Percentiles rank a stretch among this genome's conserved stretches.
Evolutionary conservation across 2,113 vertebrate species (phyloP).

Genomic region (Tinamus guttatus): DNA sequence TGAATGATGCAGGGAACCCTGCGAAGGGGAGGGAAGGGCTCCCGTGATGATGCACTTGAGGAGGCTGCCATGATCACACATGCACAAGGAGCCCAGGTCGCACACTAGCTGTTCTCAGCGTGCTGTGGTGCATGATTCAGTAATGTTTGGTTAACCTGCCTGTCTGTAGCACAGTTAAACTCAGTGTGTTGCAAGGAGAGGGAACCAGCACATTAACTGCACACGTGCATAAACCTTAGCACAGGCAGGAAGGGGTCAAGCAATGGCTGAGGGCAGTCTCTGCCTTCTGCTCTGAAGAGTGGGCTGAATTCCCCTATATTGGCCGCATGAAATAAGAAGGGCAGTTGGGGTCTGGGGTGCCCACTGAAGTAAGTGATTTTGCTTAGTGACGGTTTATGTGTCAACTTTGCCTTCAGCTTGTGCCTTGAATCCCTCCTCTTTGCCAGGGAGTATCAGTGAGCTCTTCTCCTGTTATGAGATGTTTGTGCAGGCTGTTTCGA

Average conservation of each 20-base stretch:
- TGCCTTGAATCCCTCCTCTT: neutral
- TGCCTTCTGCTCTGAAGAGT: neutral
- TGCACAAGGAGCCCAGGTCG: neutral
- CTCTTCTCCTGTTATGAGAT: neutral
- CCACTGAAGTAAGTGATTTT: rapidly evolving
- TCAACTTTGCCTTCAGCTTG: neutral
- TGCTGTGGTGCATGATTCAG: neutral
- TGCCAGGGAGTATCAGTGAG: neutral
- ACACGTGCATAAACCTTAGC: neutral
- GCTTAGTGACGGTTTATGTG: neutral
- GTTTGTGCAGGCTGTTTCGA: neutral
- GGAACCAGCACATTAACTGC: neutral
- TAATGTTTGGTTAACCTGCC: neutral
- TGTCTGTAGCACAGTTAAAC: rapidly evolving
- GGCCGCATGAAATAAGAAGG: neutral
- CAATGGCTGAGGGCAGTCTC: neutral
- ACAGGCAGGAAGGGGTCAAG: neutral
- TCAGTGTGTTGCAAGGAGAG: neutral
- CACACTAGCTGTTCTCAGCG: neutral
- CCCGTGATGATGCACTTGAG: neutral
- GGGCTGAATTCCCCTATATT: neutral
- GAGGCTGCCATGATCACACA: neutral
- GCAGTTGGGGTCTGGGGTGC: neutral
- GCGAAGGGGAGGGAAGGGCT: neutral
- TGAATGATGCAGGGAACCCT: neutral